These are phyloP conservation scores for Hylia prasina DNA, from an alignment of 2,113 vertebrate species.

Conservation along the genomic window DNA sequence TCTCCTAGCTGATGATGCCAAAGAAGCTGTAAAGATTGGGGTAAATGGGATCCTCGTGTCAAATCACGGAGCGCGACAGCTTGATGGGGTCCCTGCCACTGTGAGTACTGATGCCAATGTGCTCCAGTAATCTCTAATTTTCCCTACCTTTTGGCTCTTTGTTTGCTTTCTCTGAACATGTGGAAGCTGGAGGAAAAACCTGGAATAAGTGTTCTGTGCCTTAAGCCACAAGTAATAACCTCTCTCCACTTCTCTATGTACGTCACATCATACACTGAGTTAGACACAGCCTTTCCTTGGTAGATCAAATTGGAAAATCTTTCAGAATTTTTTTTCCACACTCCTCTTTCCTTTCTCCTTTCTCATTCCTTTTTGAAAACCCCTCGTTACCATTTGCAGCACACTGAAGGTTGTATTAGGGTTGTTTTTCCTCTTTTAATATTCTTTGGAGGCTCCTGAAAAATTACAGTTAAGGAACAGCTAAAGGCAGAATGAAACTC, in stretches of 20 bases:
- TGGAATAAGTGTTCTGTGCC: neutral
- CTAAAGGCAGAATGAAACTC: conserved; percentile 9
- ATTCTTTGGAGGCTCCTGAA: neutral
- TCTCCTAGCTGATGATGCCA: conserved; percentile 82
- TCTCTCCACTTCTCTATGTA: neutral
- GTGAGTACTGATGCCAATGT: conserved; percentile 63
- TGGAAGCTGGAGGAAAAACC: neutral
- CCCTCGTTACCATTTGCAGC: neutral
- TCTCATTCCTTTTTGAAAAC: neutral
- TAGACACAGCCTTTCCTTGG: neutral
- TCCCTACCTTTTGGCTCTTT: neutral
- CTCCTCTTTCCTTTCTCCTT: neutral
- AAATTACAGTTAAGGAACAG: neutral
- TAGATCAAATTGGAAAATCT: neutral
- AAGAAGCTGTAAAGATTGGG: conserved; percentile 82
- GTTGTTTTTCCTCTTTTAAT: neutral
- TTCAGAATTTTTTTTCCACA: neutral
- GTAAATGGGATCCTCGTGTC: conserved; percentile 91
- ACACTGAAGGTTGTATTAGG: neutral
- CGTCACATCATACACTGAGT: neutral
- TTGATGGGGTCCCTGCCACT: conserved; percentile 86
- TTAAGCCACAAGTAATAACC: neutral
- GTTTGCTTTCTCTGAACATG: neutral
- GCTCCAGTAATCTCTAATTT: neutral
- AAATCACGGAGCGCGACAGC: conserved; percentile 88